Evolutionary conservation across 2,113 vertebrate genomes (phyloP).

Genomic region (Zosterops hypoxanthus): DNA sequence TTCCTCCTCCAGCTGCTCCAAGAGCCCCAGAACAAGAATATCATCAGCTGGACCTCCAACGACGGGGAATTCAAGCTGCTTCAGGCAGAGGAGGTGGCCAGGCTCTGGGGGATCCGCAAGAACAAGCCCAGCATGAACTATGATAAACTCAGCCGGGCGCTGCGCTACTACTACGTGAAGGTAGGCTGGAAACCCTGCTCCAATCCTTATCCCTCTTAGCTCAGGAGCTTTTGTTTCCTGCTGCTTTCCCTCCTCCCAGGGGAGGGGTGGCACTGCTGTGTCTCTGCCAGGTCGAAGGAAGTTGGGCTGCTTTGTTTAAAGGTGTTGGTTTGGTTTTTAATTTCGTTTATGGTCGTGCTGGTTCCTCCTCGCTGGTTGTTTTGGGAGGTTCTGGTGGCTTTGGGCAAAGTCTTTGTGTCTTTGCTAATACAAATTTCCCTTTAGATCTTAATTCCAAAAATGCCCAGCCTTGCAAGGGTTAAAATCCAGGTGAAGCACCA

Average conservation of each 20-base stretch:
- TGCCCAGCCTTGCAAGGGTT: not conserved
- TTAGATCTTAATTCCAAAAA: not conserved
- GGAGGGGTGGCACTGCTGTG: not conserved
- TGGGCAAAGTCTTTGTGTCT: not conserved
- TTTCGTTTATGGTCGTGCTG: rapidly evolving
- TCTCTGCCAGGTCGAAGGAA: not conserved
- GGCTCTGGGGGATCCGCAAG: conserved; percentile 95
- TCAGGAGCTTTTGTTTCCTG: conserved; percentile 15
- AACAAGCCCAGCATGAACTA: conserved; percentile 99
- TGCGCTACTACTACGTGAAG: conserved; percentile 99
- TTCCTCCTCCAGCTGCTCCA: conserved; percentile 96
- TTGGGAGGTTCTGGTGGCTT: not conserved
- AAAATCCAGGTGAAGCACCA: not conserved
- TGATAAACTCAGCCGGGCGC: conserved; percentile 96
- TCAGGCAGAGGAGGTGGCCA: conserved; percentile 96
- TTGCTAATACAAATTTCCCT: not conserved
- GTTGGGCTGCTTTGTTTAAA: not conserved
- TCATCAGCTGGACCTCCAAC: conserved; percentile 96
- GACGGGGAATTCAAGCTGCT: conserved; percentile 97
- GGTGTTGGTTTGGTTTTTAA: not conserved
- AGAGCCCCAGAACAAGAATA: conserved; percentile 88
- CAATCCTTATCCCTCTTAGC: not conserved
- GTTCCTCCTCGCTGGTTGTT: not conserved
- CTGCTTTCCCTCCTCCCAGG: not conserved
- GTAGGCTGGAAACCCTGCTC: conserved; percentile 69